A percentile compares a stretch with the other conserved stretches of the same genome.
phyloP scores from a whole-genome alignment of 2,113 vertebrate genomes.

The Proterorhinus semilunaris region DNA sequence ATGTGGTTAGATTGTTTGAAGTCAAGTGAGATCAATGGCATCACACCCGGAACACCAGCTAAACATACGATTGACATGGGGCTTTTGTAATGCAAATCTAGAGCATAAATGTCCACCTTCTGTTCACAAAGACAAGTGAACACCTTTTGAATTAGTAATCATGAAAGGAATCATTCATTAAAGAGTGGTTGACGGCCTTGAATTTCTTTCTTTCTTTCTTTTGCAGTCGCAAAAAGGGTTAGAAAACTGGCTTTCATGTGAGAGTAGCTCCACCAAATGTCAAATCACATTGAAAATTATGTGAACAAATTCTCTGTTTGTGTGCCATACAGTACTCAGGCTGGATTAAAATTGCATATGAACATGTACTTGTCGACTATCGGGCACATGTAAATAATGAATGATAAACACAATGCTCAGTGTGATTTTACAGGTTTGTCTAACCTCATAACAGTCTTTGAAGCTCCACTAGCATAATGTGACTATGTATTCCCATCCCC shows the following conservation, averaged over 20 bases:
- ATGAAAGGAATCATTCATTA: neutral
- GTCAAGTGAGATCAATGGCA: too few species aligned
- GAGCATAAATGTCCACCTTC: too few species aligned
- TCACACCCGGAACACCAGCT: too few species aligned
- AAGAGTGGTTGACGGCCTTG: neutral
- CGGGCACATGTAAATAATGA: constrained; percentile 36
- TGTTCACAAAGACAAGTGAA: too few species aligned
- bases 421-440: constrained; percentile 19
- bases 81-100: too few species aligned
- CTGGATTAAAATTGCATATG: constrained; percentile 33
- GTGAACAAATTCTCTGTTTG: neutral
- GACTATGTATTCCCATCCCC: neutral
- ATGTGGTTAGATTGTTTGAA: too few species aligned
- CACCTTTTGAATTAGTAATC: too few species aligned
- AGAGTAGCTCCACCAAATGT: neutral
- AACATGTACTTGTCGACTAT: constrained; percentile 29
- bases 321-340: neutral
- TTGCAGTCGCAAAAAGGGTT: neutral
- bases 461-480: neutral
- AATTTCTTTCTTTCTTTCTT: neutral
- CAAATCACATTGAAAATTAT: neutral
- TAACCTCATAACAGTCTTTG: neutral
- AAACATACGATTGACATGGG: too few species aligned
- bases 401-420: constrained; percentile 22
- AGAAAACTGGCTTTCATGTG: neutral